Conservation (phyloP, 2,113 vertebrate species). For the Salvelinus sp. region DNA sequence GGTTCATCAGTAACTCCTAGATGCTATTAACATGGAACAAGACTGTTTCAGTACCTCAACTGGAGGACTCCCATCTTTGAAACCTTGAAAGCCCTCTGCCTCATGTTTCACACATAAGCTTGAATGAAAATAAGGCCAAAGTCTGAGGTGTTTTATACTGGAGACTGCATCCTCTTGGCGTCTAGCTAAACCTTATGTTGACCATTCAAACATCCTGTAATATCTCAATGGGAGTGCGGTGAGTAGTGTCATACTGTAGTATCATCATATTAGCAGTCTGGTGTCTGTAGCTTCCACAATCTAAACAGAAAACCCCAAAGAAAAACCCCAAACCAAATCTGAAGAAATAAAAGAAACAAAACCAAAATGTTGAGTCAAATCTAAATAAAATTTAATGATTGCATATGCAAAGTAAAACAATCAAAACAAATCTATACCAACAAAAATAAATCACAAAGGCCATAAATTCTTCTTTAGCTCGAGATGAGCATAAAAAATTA, state of each 20-base stretch:
- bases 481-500: conserved; percentile 76
- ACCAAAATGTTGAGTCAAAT: conserved; percentile 91
- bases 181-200: not conserved
- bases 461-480: conserved; percentile 84
- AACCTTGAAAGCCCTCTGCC: too few relatives aligned
- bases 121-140: too few relatives aligned
- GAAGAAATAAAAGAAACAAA: conserved; percentile 78
- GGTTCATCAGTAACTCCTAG: not conserved
- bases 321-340: conserved; percentile 28
- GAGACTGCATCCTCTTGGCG: not conserved
- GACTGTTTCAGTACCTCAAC: too few relatives aligned
- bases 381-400: conserved; percentile 99
- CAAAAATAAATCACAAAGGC: conserved; percentile 80
- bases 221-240: not conserved
- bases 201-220: not conserved
- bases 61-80: too few relatives aligned
- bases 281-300: not conserved
- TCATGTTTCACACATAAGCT: too few relatives aligned
- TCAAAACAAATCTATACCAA: conserved; percentile 85
- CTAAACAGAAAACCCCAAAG: too few relatives aligned
- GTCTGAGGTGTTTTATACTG: not conserved
- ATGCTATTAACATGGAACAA: too few relatives aligned
- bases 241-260: conserved; percentile 9
- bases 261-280: not conserved
- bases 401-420: conserved; percentile 87